Percentiles rank a stretch among this genome's conserved stretches.
Conservation (phyloP, 1,140 invertebrate genomes). For the Batillaria attramentaria region DNA sequence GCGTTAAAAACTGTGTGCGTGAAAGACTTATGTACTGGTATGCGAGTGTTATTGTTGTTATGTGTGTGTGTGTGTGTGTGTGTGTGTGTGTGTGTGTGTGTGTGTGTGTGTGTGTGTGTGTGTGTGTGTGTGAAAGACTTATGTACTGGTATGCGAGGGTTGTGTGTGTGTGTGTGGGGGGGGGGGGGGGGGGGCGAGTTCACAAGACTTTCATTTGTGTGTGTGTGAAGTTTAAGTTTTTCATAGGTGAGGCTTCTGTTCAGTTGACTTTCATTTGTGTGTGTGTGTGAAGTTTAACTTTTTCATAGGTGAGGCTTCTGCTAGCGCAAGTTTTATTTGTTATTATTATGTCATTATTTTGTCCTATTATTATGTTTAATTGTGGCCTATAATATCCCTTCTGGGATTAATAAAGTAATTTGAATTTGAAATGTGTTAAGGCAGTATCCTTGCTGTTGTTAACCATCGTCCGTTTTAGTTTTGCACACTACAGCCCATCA, state of each 20-base stretch:
- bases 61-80: constrained; percentile 8
- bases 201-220: too few relatives aligned
- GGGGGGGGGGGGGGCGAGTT: too few relatives aligned
- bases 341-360: too few relatives aligned
- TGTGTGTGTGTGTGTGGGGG: constrained; percentile 18
- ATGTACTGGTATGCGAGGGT: not conserved
- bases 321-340: too few relatives aligned
- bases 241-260: not conserved
- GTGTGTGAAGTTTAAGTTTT: not conserved
- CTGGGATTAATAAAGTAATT: too few relatives aligned
- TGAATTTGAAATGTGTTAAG: too few relatives aligned
- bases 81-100: not conserved
- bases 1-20: too few relatives aligned
- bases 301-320: not conserved
- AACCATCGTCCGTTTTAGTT: too few relatives aligned
- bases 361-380: too few relatives aligned
- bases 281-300: not conserved
- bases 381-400: too few relatives aligned
- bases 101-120: constrained; percentile 12
- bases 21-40: not conserved
- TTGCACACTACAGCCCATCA: too few relatives aligned
- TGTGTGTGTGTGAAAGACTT: not conserved
- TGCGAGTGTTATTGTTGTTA: not conserved
- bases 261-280: not conserved
- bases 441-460: too few relatives aligned